Percentiles rank a stretch among this genome's conserved stretches.
These are phyloP conservation scores for Gymnocheta viridis DNA, from an alignment of 2,888 invertebrate species.

Conservation along the genomic window DNA sequence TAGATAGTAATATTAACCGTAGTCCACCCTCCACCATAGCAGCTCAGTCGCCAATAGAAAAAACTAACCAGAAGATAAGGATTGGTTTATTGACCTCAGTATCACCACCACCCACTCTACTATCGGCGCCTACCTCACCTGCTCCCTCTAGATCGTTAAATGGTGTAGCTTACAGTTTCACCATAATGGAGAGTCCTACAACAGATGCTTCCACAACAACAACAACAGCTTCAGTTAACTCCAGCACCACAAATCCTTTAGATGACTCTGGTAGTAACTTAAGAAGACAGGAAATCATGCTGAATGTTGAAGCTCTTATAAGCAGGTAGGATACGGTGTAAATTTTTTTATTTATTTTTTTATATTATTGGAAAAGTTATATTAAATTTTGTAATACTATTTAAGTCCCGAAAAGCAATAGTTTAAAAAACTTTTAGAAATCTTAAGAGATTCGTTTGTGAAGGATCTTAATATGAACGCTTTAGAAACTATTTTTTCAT, in stretches of 20 bases:
- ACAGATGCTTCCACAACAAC: constrained; percentile 71
- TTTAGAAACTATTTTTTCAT: background rate
- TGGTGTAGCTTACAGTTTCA: constrained; percentile 66
- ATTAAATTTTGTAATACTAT: background rate
- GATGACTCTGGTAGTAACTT: constrained; percentile 67
- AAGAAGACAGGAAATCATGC: constrained; percentile 76
- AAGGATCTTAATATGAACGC: background rate
- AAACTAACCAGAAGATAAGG: constrained; percentile 29
- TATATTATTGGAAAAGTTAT: background rate
- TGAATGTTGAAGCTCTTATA: constrained; percentile 78
- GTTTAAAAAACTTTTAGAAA: constrained; percentile 11
- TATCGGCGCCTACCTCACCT: constrained; percentile 78
- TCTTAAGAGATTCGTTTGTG: background rate
- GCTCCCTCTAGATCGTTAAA: constrained; percentile 77
- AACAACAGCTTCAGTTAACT: constrained; percentile 70
- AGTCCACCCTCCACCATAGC: constrained; percentile 80
- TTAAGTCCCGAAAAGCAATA: constrained; percentile 9
- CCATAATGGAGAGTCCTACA: constrained; percentile 68
- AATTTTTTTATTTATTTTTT: constrained; percentile 42
- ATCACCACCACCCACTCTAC: constrained; percentile 71
- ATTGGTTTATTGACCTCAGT: constrained; percentile 32
- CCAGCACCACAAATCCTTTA: constrained; percentile 64
- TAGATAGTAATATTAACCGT: constrained; percentile 81
- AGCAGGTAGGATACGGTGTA: constrained; percentile 81
- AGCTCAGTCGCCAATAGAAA: constrained; percentile 74